phyloP scores from a whole-genome alignment of 2,113 vertebrate genomes.

The Amphilophus citrinellus region DNA sequence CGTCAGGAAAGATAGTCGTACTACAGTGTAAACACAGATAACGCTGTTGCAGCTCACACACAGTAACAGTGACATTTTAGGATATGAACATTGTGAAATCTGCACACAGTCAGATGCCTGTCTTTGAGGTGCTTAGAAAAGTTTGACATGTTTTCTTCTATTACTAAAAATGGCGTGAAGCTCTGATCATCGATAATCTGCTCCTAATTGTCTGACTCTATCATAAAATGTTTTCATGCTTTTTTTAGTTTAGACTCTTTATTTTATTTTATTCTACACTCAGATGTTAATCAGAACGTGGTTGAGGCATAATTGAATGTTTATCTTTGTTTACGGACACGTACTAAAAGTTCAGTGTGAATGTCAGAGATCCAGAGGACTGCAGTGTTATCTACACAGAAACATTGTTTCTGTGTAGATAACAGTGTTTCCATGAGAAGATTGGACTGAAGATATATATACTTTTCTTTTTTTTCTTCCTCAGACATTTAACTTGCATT shows the following conservation, averaged over 20 bases:
- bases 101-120: neutral
- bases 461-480: neutral
- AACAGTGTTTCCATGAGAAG: neutral
- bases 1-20: neutral
- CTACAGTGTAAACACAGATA: neutral
- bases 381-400: neutral
- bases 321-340: constrained; percentile 29
- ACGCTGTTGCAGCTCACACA: neutral
- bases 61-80: neutral
- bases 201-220: neutral
- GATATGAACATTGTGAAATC: neutral
- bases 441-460: neutral
- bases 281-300: neutral
- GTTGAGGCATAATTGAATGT: constrained; percentile 1
- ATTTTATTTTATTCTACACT: neutral
- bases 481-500: neutral
- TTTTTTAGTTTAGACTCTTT: neutral
- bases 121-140: neutral
- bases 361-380: constrained; percentile 13
- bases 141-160: neutral
- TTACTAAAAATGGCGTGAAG: neutral
- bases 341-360: constrained; percentile 6
- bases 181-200: neutral
- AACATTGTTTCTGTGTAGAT: neutral
- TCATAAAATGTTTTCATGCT: neutral